phyloP scores from a whole-genome alignment of 2,888 invertebrate genomes.

The Alentia gelatinosa region DNA sequence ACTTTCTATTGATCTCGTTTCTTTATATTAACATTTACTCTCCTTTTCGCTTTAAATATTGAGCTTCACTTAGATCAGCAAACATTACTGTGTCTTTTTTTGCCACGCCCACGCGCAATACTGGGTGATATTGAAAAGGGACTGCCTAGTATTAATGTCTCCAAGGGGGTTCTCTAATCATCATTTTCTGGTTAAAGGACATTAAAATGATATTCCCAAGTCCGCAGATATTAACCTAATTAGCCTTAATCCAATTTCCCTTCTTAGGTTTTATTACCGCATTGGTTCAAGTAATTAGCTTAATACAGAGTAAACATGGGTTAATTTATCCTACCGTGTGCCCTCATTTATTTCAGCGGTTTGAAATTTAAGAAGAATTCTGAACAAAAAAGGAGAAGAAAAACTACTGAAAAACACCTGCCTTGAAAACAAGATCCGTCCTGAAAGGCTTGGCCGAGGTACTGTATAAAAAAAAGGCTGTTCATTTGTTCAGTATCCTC shows the following conservation, averaged over 20 bases:
- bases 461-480: neutral
- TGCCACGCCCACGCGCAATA: too few relatives aligned
- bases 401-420: neutral
- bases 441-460: neutral
- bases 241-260: neutral
- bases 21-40: too few relatives aligned
- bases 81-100: too few relatives aligned
- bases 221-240: neutral
- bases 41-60: too few relatives aligned
- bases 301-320: neutral
- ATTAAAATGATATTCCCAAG: neutral
- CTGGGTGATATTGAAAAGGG: too few relatives aligned
- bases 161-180: too few relatives aligned
- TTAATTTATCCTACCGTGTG: neutral
- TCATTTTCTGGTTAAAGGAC: neutral
- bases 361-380: constrained; percentile 5
- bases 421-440: neutral
- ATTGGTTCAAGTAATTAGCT: too few relatives aligned
- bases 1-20: too few relatives aligned
- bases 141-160: too few relatives aligned
- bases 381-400: neutral
- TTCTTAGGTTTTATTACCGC: too few relatives aligned
- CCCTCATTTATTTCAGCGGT: neutral
- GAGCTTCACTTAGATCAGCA: too few relatives aligned
- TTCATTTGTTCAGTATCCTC: neutral